Evolutionary conservation across 2,888 invertebrate species (phyloP), one percentile per base, ranked within the genome.

Genomic region (Drosophila lacicola): DNA sequence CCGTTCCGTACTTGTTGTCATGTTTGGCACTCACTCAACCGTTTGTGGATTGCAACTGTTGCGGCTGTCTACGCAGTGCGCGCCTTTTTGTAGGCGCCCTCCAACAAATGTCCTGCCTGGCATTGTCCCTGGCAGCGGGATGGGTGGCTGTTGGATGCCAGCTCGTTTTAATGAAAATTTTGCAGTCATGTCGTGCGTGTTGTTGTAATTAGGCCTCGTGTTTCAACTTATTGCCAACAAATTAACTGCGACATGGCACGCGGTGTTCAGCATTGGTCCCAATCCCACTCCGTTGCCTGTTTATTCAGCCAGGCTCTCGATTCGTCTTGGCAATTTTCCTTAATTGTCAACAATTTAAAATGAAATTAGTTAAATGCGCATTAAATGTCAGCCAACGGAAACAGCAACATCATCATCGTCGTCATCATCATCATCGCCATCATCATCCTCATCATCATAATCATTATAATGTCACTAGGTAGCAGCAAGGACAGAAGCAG

Each of bases 221-320:
- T 89, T 76, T 77, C 80, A 82, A 82, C 89, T 90, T 91, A 91
- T 90, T 91, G 90, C 91, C 90, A 90, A 81, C 90, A 82, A 90
- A 90, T 90, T 91, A 91, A 90, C 91, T 90, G 90, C 90, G 77
- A 86, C 90, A 90, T 87, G 85, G 90, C 90, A 88, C 89, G 86
- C 89, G 90, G 88, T 85, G 88, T 67, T 66, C 54, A 29, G 39
- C 61, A 44, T 57, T 64, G 25, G 19, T 14, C 34, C 17, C 29
- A 29, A 29, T 11, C 36, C n/a, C 36, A 6, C 51, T 11, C 45
- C 45, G 34, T 17, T 53, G 46, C 25, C 41, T 10, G 19, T 21
- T 37, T 50, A 29, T 36, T 42, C 36, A n/a, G 33, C 29, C 56
- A 11, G 44, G 60, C 56, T 62, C 74, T 65, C 68, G 75, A 84